Evolutionary conservation across 2,113 vertebrate genomes (phyloP).

Genomic region (Epinephelus fuscoguttatus): DNA sequence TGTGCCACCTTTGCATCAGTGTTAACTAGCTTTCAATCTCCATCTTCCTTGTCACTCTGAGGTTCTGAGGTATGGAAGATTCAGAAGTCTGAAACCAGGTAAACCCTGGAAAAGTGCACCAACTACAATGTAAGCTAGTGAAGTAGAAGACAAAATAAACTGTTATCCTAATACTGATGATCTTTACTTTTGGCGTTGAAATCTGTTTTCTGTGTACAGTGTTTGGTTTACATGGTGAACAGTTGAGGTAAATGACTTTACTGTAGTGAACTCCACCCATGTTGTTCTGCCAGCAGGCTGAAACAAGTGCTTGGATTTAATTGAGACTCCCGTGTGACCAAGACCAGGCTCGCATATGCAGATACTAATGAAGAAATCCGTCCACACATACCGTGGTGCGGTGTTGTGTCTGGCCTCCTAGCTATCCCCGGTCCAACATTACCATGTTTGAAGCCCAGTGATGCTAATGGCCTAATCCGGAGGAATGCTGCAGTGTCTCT

Average conservation of each 20-base stretch:
- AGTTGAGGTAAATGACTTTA: background rate
- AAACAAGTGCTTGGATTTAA: constrained; percentile 19
- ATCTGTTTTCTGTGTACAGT: background rate
- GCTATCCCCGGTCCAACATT: background rate
- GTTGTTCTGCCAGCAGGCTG: background rate
- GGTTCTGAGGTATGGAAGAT: no score
- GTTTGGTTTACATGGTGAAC: background rate
- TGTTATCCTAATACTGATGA: background rate
- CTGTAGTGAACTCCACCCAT: background rate
- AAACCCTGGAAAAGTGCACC: background rate
- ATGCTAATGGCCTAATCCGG: constrained; percentile 48
- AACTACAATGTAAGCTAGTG: background rate
- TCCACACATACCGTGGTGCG: constrained; percentile 6
- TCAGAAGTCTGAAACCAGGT: background rate
- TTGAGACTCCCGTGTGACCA: constrained; percentile 3
- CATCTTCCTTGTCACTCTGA: no score
- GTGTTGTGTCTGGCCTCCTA: constrained; percentile 21
- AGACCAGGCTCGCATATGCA: constrained; percentile 12
- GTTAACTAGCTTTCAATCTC: no score
- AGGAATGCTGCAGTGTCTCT: constrained; percentile 45
- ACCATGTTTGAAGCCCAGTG: constrained; percentile 41
- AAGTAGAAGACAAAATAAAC: no score
- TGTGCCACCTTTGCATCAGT: no score
- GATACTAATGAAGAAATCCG: constrained; percentile 7
- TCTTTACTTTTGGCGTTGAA: background rate